phyloP scores from a whole-genome alignment of 2,113 vertebrate genomes.

The Bagarius yarrelli region DNA sequence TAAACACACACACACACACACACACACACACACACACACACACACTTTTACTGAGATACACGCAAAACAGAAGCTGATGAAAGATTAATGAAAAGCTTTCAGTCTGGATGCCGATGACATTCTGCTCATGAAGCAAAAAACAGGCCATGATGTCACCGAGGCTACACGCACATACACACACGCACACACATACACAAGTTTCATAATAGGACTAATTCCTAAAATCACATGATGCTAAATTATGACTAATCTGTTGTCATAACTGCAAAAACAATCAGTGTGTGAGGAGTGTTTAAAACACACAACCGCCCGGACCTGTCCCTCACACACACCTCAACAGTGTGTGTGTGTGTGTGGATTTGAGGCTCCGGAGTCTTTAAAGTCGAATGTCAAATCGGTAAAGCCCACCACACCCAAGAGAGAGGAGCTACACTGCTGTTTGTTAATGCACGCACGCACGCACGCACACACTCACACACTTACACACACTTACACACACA shows the following conservation, averaged over 20 bases:
- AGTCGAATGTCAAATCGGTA: conserved; percentile 69
- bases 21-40: conserved; percentile 42
- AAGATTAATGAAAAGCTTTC: conserved; percentile 70
- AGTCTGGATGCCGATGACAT: conserved; percentile 52
- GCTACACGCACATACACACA: conserved; percentile 39
- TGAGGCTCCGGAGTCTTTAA: conserved; percentile 73
- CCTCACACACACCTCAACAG: conserved; percentile 33
- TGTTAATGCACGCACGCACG: conserved; percentile 56
- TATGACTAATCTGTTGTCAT: conserved; percentile 11
- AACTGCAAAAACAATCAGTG: conserved; percentile 31
- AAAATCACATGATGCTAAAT: conserved; percentile 3
- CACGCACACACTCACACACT: conserved; percentile 28
- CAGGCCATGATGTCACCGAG: conserved; percentile 59
- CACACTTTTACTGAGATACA: conserved; percentile 52
- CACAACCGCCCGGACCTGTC: conserved; percentile 43
- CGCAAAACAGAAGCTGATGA: conserved; percentile 61
- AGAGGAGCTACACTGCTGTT: conserved; percentile 60
- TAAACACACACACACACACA: neutral
- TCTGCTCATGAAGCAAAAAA: conserved; percentile 61
- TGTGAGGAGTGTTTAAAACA: conserved; percentile 34
- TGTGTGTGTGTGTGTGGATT: conserved; percentile 59
- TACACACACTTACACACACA: conserved; percentile 14
- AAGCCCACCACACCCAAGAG: conserved; percentile 72
- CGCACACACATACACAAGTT: conserved; percentile 31
- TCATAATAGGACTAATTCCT: conserved; percentile 8